A percentile compares a stretch with the other conserved stretches of the same genome.
Conservation (phyloP, 2,888 invertebrate genomes). For the Eudemis profundana region DNA sequence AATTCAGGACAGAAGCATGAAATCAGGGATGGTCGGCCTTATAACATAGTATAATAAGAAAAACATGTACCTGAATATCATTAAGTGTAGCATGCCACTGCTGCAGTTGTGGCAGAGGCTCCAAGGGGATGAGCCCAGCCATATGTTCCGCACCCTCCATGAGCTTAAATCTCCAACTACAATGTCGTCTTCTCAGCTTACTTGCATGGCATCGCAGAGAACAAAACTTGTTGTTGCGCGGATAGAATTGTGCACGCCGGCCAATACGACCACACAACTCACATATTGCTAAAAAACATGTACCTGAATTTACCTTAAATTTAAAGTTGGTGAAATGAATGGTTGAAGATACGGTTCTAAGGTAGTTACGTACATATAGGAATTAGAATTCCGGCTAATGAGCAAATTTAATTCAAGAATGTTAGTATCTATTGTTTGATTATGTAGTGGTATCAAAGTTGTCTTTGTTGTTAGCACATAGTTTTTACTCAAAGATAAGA, state of each 20-base stretch:
- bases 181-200: conserved; percentile 58
- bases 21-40: background rate
- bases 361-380: too few species aligned
- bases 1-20: too few species aligned
- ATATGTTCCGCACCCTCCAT: conserved; percentile 81
- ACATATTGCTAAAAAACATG: conserved; percentile 71
- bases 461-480: too few species aligned
- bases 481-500: too few species aligned
- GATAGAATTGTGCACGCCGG: conserved; percentile 72
- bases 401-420: too few species aligned
- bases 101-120: conserved; percentile 79
- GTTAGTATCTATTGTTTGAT: too few species aligned
- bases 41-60: background rate
- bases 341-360: background rate
- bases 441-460: too few species aligned
- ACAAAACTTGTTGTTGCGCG: conserved; percentile 74
- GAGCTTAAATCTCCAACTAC: conserved; percentile 75
- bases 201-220: conserved; percentile 73
- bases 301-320: conserved; percentile 22
- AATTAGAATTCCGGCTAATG: too few species aligned
- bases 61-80: conserved; percentile 68
- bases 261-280: conserved; percentile 78
- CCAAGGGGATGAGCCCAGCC: conserved; percentile 79
- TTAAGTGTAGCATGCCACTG: conserved; percentile 76
- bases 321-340: background rate